Base-by-base conservation (phyloP, 1,140 invertebrate species). In the Platyura marginata region DNA sequence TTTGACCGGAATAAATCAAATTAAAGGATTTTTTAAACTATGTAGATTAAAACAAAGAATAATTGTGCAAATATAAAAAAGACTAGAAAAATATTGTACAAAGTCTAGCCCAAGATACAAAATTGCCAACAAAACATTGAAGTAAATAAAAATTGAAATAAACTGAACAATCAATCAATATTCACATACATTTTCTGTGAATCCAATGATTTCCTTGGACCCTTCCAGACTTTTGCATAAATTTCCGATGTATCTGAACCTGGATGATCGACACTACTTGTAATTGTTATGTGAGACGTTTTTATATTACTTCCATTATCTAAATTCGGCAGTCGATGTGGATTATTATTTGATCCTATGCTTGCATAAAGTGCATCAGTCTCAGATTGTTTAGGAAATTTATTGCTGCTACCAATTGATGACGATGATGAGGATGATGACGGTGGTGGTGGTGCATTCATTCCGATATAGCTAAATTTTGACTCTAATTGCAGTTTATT, bases 221-320 rank as follows among this genome's bases (percentile, higher is more conserved):
- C 58, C 48, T 61, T 61, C 58, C 58, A 61, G 39, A 61, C 58
- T 51, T 61, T 61, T 40, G 58, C 56, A 43, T 60, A 61, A 25
- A 60, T 57, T 48, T 61, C 57, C 5, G 47, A 21, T 34, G 35
- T 36, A 34, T 19, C 35, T 47, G 41, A 44, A 29, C 45, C 9
- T 37, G 46, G 21, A 41, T 42, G 35, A 41, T 20, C 40, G 18
- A 21, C n/a, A 42, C 42, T 37, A 37, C 35, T n/a, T 6, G 35
- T n/a, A 15, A n/a, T 19, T 6, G n/a, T 37, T 10, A 37, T 37
- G 21, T 21, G 39, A 8, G 39, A 21, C 39, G 39, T 22, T 19
- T 40, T 40, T 40, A 22, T 22, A 16, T 40, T 40, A 11, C 39
- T 21, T n/a, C 18, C 22, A 16, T 41, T 29, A 16, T 41, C 22